Evolutionary conservation across 2,113 vertebrate genomes (phyloP), one percentile per base, ranked within the genome.

Genomic region (Nyctibius bracteatus): DNA sequence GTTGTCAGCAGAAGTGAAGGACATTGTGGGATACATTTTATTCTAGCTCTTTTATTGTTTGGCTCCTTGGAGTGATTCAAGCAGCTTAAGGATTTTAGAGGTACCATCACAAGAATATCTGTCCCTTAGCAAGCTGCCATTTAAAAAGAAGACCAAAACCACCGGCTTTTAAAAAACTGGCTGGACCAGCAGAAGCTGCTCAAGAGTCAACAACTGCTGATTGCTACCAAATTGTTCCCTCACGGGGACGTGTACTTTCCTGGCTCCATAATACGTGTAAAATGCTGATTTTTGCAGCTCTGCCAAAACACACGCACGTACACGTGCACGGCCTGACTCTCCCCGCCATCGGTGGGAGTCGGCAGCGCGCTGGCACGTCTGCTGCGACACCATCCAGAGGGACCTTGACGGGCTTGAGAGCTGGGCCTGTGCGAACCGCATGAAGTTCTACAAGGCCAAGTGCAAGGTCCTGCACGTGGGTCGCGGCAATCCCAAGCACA

Each of bases 1-100:
- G 43, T 3, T 89, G 94, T 96, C 95, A 96, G 96, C 96, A 96
- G 72, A 95, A 96, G 75, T 47, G 88, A 96, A 96, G 94, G 94
- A 94, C 92, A 71, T 16, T 12, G 80, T 31, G 79, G 77, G 68
- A 86, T 71, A 70, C 59, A 55, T 95, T 94, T 92, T 70, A 91
- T 89, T 91, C 88, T 20, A 19, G 52, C 65, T 92, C 71, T 83
- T 96, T 94, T 89, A 92, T 44, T 74, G 77, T 83, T 68, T 30
- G 35, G 72, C 72, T 94, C 72, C 94, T 96, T 7, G 30, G 77
- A 95, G 92, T 28, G 63, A 90, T 62, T 86, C 68, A 35, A 62
- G 80, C 68, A 83, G 85, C 82, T 66, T 33, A 54, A 91, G 65
- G 86, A 71, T 77, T 94, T 78, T 9, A 80, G 46, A 94, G 81